Evolutionary conservation across 2,113 vertebrate genomes (phyloP).

Genomic region (Poeciliopsis occidentalis): DNA sequence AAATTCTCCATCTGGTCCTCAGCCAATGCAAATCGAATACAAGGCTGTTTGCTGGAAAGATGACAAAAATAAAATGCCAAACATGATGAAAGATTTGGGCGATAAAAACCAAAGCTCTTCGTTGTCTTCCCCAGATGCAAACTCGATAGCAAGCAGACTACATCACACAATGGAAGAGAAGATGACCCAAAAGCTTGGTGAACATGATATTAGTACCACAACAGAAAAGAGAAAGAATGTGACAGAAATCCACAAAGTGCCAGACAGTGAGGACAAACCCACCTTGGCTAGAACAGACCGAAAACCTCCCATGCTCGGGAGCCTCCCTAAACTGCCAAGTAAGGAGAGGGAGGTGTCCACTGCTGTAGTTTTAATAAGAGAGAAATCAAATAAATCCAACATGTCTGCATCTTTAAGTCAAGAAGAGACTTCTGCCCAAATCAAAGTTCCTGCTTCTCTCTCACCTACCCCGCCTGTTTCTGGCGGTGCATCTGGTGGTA

Average conservation of each 20-base stretch:
- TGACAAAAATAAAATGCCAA: conserved; percentile 58
- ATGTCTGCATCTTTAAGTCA: conserved; percentile 37
- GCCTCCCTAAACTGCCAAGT: conserved; percentile 67
- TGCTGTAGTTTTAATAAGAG: conserved; percentile 73
- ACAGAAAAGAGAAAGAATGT: conserved; percentile 23
- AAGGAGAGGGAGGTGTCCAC: conserved; percentile 81
- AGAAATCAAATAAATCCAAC: conserved; percentile 58
- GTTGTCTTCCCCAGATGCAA: conserved; percentile 24
- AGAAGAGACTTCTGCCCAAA: conserved; percentile 28
- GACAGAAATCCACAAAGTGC: conserved; percentile 33
- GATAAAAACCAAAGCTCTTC: conserved; percentile 31
- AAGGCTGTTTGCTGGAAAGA: conserved; percentile 81
- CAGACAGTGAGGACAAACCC: conserved; percentile 30
- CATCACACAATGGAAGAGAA: conserved; percentile 11
- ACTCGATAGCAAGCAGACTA: conserved; percentile 24
- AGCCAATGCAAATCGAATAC: conserved; percentile 80
- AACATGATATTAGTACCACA: conserved; percentile 25
- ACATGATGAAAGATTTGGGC: conserved; percentile 15
- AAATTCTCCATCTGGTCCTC: conserved; percentile 46
- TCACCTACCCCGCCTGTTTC: conserved; percentile 37
- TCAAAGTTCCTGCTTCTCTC: conserved; percentile 21
- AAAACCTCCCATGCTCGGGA: conserved; percentile 62
- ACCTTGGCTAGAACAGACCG: conserved; percentile 34
- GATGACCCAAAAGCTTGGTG: conserved; percentile 18
- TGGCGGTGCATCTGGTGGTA: conserved; percentile 5